Percentiles rank a stretch among this genome's conserved stretches.
phyloP scores from a whole-genome alignment of 2,797 vertebrate species.

The Myotis vivesi region DNA sequence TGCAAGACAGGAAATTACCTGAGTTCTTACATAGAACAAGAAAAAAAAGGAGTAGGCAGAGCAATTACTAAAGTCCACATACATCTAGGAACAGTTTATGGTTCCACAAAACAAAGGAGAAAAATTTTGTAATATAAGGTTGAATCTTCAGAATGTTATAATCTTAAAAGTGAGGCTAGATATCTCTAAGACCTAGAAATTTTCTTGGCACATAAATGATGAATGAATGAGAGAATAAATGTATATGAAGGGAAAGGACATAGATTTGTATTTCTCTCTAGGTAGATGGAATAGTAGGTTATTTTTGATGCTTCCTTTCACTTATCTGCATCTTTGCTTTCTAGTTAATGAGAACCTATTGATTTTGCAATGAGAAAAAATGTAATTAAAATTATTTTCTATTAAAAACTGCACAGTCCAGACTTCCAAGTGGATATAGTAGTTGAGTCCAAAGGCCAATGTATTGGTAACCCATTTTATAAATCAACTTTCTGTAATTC shows the following conservation, averaged over 20 bases:
- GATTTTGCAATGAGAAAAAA: slow-evolving; percentile 56
- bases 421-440: not conserved
- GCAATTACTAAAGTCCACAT: not conserved
- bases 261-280: not conserved
- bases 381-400: slow-evolving; percentile 46
- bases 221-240: slow-evolving; percentile 5
- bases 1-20: not conserved
- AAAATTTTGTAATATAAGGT: not conserved
- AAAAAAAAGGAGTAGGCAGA: not conserved
- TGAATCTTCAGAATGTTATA: not conserved
- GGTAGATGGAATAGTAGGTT: not conserved
- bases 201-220: not conserved
- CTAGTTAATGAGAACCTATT: slow-evolving; percentile 49
- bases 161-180: not conserved
- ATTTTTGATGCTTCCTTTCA: slow-evolving; percentile 19
- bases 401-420: slow-evolving; percentile 11
- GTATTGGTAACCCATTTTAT: not conserved
- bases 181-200: slow-evolving; percentile 3
- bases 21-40: not conserved
- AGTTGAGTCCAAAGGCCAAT: slow-evolving; percentile 28
- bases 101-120: not conserved
- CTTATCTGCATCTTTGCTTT: slow-evolving; percentile 38
- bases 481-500: slow-evolving; percentile 38
- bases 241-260: not conserved
- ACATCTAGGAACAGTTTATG: not conserved